These are phyloP conservation scores for Scaptomyza pallida DNA, from an alignment of 1,140 invertebrate genomes.

Conservation along the genomic window DNA sequence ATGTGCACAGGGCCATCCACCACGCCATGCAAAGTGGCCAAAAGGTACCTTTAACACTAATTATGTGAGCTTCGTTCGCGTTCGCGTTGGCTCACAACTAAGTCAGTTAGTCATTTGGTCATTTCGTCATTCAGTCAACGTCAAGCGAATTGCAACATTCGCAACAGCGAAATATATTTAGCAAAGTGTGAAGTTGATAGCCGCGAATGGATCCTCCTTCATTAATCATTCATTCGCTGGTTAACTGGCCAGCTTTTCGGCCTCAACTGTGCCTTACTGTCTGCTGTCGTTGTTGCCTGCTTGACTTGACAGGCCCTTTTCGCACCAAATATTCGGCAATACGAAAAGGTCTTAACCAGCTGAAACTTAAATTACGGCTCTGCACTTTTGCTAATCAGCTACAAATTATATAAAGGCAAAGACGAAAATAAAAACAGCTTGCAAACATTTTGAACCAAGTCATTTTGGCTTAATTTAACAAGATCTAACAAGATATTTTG, in stretches of 20 bases:
- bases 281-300: not conserved
- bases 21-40: constrained; percentile 79
- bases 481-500: too few species aligned
- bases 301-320: constrained; percentile 59
- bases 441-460: not conserved
- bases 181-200: constrained; percentile 79
- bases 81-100: too few species aligned
- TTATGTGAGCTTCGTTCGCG: constrained; percentile 27
- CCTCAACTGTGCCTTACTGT: constrained; percentile 43
- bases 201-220: constrained; percentile 51
- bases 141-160: constrained; percentile 59
- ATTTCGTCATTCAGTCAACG: constrained; percentile 53
- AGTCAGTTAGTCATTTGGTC: constrained; percentile 52
- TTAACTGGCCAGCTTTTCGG: constrained; percentile 66
- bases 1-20: constrained; percentile 71
- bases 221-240: constrained; percentile 78
- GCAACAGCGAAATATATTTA: constrained; percentile 65
- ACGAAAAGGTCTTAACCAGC: constrained; percentile 16
- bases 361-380: constrained; percentile 5
- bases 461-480: too few species aligned
- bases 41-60: constrained; percentile 21
- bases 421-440: not conserved
- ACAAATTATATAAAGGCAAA: constrained; percentile 3
- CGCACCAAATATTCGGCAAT: constrained; percentile 31
- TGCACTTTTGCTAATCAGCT: constrained; percentile 19